phyloP scores from a whole-genome alignment of 2,888 invertebrate species.

The Eugnorisma glareosa region DNA sequence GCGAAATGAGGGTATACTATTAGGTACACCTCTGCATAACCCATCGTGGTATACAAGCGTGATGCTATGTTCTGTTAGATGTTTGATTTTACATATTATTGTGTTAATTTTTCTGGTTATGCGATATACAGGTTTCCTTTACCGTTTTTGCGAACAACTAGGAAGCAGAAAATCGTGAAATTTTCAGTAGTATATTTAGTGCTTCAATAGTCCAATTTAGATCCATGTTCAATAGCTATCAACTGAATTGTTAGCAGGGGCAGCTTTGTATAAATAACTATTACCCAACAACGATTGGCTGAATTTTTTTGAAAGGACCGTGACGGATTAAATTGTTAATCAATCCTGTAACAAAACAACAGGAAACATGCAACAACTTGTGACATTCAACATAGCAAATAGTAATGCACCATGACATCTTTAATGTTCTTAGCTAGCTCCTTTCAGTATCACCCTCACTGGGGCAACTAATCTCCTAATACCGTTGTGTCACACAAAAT shows the following conservation, averaged over 20 bases:
- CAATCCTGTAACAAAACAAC: slow-evolving; percentile 24
- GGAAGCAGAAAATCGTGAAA: not conserved
- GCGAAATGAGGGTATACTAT: not conserved
- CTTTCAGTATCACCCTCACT: slow-evolving; percentile 36
- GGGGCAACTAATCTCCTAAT: slow-evolving; percentile 59
- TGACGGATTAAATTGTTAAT: slow-evolving; percentile 21
- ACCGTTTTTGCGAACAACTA: not conserved
- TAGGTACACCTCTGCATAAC: not conserved
- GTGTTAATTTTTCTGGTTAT: not conserved
- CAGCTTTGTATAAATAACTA: not conserved
- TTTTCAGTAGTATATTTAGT: not conserved
- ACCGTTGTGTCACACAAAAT: slow-evolving; percentile 2
- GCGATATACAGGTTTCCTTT: not conserved
- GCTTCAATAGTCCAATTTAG: not conserved
- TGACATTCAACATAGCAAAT: slow-evolving; percentile 2
- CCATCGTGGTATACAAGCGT: not conserved
- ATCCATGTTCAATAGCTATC: not conserved
- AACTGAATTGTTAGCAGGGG: not conserved
- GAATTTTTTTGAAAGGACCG: not conserved
- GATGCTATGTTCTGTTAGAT: not conserved
- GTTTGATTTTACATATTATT: too few species aligned
- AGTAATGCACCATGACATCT: slow-evolving; percentile 28
- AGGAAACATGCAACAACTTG: slow-evolving; percentile 11
- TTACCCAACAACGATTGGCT: not conserved
- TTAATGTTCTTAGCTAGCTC: slow-evolving; percentile 28